Percentiles rank a stretch among this genome's conserved stretches.
Evolutionary conservation across 2,888 invertebrate genomes (phyloP).

Genomic region (Digitonthophagus gazella): DNA sequence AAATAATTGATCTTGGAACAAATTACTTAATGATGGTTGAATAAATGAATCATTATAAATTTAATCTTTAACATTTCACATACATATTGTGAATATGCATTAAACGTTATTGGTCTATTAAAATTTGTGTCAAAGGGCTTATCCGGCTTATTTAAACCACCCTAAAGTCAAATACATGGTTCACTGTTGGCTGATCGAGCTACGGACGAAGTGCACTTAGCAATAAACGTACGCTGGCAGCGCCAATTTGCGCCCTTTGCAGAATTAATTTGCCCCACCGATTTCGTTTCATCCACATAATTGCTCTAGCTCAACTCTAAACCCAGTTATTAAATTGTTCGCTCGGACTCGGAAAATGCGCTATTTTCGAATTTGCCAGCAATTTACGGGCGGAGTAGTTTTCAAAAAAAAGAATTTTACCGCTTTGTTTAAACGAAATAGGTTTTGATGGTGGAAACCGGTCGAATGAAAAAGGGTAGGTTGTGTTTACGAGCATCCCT

Average conservation of each 20-base stretch:
- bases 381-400: not conserved
- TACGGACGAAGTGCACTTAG: conserved; percentile 4
- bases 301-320: not conserved
- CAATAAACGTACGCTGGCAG: conserved; percentile 8
- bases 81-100: not conserved
- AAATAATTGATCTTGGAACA: not conserved
- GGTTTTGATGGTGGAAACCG: not conserved
- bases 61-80: not conserved
- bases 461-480: not conserved
- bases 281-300: conserved; percentile 13
- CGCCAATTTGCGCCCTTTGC: conserved; percentile 9
- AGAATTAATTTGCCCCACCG: not conserved
- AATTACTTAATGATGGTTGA: not conserved
- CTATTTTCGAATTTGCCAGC: not conserved
- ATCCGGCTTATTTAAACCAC: not conserved
- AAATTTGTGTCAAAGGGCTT: not conserved
- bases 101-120: not conserved
- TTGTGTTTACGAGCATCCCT: not conserved
- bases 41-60: too few species aligned
- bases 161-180: conserved; percentile 5
- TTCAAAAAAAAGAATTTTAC: not conserved
- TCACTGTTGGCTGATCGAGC: not conserved
- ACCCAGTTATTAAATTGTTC: not conserved
- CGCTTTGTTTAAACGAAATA: not conserved
- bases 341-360: not conserved